A percentile compares a stretch with the other conserved stretches of the same genome.
Evolutionary conservation across 2,888 invertebrate genomes (phyloP).

Genomic region (Drosophila subquinaria): DNA sequence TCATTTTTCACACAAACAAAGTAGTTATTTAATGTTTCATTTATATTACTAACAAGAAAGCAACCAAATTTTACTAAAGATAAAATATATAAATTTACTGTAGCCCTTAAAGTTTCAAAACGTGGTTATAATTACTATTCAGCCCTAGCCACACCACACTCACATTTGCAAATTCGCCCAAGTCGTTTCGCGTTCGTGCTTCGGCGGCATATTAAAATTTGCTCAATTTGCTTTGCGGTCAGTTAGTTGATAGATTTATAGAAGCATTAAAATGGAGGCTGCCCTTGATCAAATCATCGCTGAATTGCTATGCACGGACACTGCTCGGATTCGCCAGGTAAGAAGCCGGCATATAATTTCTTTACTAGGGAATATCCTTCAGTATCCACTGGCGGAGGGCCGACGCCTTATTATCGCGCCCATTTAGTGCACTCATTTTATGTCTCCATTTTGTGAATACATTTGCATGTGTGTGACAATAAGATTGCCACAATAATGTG

Average conservation of each 20-base stretch:
- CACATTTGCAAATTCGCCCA: constrained; percentile 34
- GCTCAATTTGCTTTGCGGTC: constrained; percentile 14
- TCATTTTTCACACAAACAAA: neutral
- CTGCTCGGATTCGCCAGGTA: constrained; percentile 88
- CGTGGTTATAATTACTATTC: constrained; percentile 13
- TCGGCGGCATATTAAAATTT: constrained; percentile 39
- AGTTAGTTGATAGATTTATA: constrained; percentile 12
- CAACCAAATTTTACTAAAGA: neutral
- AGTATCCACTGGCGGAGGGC: constrained; percentile 2
- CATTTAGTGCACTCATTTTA: constrained; percentile 16
- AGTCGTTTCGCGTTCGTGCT: constrained; percentile 28
- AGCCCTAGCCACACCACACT: constrained; percentile 38
- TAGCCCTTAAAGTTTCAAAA: constrained; percentile 21
- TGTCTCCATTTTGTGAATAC: constrained; percentile 23
- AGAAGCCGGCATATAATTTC: constrained; percentile 26
- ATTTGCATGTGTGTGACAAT: constrained; percentile 2
- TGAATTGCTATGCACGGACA: constrained; percentile 88
- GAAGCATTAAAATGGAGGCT: constrained; percentile 49
- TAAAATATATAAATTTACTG: constrained; percentile 2
- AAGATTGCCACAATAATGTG: neutral
- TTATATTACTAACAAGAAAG: neutral
- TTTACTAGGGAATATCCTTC: neutral
- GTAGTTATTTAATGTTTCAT: neutral
- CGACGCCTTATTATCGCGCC: constrained; percentile 32
- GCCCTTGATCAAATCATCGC: constrained; percentile 88